phyloP scores from a whole-genome alignment of 2,888 invertebrate species.

The Dilophus febrilis region DNA sequence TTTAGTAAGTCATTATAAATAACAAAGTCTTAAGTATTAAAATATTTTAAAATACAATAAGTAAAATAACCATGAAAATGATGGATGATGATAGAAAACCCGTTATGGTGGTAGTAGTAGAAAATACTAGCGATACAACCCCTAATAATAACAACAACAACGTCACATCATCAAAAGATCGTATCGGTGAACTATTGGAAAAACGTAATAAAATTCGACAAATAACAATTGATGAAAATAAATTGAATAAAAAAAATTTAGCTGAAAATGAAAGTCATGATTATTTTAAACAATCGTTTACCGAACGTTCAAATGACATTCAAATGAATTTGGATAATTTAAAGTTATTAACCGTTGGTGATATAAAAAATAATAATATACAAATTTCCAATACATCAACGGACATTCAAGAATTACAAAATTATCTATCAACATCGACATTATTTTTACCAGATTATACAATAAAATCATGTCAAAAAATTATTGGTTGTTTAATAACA shows the following conservation, averaged over 20 bases:
- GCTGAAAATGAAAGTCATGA: constrained; percentile 33
- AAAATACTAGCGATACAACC: too few relatives aligned
- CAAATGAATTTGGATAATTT: constrained; percentile 40
- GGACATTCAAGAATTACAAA: constrained; percentile 57
- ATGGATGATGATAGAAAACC: too few relatives aligned
- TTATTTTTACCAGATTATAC: constrained; percentile 68
- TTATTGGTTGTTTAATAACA: constrained; percentile 50
- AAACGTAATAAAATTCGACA: constrained; percentile 29
- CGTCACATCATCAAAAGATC: background rate
- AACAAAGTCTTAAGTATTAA: too few relatives aligned
- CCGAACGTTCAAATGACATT: constrained; percentile 45
- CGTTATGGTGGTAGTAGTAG: too few relatives aligned
- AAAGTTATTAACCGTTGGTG: constrained; percentile 29
- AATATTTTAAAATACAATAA: too few relatives aligned
- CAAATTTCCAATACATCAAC: constrained; percentile 53
- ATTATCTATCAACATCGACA: constrained; percentile 61
- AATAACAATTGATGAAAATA: constrained; percentile 25
- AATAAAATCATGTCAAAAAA: constrained; percentile 58
- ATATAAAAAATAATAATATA: constrained; percentile 32
- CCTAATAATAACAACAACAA: too few relatives aligned
- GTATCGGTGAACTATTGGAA: constrained; percentile 22
- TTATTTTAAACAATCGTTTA: constrained; percentile 52
- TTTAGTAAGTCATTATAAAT: too few relatives aligned
- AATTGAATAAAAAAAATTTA: constrained; percentile 17
- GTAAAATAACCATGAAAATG: too few relatives aligned